phyloP scores from a whole-genome alignment of 2,113 vertebrate genomes.

The Trachemys scripta region DNA sequence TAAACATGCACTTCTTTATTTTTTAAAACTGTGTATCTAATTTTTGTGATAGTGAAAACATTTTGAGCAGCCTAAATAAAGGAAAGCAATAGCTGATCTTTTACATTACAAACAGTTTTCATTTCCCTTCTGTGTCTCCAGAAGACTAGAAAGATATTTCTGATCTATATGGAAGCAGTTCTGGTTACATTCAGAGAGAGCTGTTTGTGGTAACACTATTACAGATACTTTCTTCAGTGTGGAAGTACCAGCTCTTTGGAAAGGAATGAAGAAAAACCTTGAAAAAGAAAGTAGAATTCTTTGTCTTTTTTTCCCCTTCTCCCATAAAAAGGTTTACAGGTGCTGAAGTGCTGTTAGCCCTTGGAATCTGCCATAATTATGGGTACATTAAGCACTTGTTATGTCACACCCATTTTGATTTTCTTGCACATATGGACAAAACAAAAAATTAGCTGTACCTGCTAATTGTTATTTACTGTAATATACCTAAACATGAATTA shows the following conservation, averaged over 20 bases:
- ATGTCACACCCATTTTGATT: not conserved
- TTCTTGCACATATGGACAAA: not conserved
- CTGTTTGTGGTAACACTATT: not conserved
- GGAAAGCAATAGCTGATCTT: constrained; percentile 22
- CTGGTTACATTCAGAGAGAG: constrained; percentile 40
- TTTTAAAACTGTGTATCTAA: constrained; percentile 10
- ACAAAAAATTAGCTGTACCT: not conserved
- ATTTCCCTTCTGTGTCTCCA: constrained; percentile 33
- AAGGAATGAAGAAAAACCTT: constrained; percentile 4
- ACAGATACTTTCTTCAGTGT: constrained; percentile 41
- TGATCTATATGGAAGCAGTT: constrained; percentile 28
- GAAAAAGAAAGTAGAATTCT: not conserved
- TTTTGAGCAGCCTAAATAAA: constrained; percentile 50
- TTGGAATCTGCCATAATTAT: not conserved
- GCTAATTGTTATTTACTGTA: constrained; percentile 30
- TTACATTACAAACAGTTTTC: constrained; percentile 37
- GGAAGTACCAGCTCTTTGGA: constrained; percentile 35
- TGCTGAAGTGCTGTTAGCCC: not conserved
- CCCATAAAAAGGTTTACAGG: constrained; percentile 7
- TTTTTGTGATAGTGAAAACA: constrained; percentile 27
- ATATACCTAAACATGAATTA: not conserved
- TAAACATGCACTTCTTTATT: constrained; percentile 25
- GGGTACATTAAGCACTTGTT: not conserved
- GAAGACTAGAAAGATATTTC: constrained; percentile 28
- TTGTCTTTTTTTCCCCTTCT: not conserved